Conservation (phyloP, 2,888 invertebrate species). For the Lymantria monacha region DNA sequence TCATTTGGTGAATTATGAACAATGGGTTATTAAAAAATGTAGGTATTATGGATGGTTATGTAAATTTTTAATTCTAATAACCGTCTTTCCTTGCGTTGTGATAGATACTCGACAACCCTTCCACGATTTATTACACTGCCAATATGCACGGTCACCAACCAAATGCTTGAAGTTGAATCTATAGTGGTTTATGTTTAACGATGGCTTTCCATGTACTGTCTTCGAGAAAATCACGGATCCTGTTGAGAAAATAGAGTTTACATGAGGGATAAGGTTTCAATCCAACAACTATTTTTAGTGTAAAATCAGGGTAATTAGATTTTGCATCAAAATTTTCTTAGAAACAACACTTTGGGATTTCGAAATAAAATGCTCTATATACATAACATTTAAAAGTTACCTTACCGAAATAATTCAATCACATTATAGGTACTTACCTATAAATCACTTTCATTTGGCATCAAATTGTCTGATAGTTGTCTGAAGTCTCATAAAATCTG, state of each 20-base stretch:
- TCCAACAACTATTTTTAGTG: too few species aligned
- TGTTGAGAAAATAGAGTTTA: constrained; percentile 1
- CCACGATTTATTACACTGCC: constrained; percentile 33
- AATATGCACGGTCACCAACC: constrained; percentile 14
- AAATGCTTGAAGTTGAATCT: constrained; percentile 32
- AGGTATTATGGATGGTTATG: constrained; percentile 11
- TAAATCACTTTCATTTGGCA: too few species aligned
- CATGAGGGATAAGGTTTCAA: background rate
- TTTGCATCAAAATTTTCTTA: background rate
- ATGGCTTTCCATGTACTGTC: constrained; percentile 31
- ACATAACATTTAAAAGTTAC: too few species aligned
- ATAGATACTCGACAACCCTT: constrained; percentile 24
- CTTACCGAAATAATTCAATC: too few species aligned
- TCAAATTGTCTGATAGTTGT: too few species aligned
- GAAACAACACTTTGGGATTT: too few species aligned
- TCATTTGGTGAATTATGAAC: too few species aligned
- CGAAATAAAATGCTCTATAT: too few species aligned
- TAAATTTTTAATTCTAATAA: constrained; percentile 12
- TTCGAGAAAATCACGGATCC: constrained; percentile 6
- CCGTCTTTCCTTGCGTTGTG: constrained; percentile 15
- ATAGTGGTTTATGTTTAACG: constrained; percentile 31
- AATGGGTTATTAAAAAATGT: too few species aligned
- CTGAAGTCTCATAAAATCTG: too few species aligned
- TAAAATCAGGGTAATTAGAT: background rate
- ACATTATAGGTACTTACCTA: too few species aligned